These are phyloP conservation scores for Lamellibrachia satsuma DNA, from an alignment of 2,888 invertebrate genomes.

Conservation along the genomic window DNA sequence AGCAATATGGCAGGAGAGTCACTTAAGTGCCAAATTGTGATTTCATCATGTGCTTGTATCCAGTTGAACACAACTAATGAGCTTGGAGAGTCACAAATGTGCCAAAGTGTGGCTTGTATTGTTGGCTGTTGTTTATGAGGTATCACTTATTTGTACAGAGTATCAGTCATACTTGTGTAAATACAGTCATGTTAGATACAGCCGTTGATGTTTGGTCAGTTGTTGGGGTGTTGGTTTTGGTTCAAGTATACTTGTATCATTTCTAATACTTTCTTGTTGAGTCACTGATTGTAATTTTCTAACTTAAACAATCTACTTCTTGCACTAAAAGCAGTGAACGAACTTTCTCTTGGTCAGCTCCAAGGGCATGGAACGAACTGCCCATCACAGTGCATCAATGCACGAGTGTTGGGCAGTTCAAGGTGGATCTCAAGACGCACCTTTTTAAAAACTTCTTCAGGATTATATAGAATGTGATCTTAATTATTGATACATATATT, in stretches of 20 bases:
- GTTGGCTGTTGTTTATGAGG: neutral
- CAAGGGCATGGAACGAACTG: too few relatives aligned
- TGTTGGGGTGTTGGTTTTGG: neutral
- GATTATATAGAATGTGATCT: too few relatives aligned
- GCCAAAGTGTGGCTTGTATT: slow-evolving; percentile 9
- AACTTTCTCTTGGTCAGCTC: too few relatives aligned
- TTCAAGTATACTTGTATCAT: neutral
- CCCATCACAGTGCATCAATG: too few relatives aligned
- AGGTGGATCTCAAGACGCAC: too few relatives aligned
- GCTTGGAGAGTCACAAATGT: slow-evolving; percentile 1
- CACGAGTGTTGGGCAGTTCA: too few relatives aligned
- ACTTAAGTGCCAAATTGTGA: slow-evolving; percentile 13
- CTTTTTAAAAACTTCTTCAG: too few relatives aligned
- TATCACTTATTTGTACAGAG: neutral
- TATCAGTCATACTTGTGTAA: neutral
- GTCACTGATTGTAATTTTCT: neutral
- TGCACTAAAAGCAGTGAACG: too few relatives aligned
- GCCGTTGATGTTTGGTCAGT: neutral
- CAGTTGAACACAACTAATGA: neutral
- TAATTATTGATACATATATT: too few relatives aligned
- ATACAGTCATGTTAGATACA: neutral
- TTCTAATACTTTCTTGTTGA: neutral
- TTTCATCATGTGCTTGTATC: neutral
- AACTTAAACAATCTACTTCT: neutral
- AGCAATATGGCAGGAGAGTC: neutral